Percentiles rank a stretch among this genome's conserved stretches.
Conservation (phyloP, 2,888 invertebrate species). For the Cotesia congregata region DNA sequence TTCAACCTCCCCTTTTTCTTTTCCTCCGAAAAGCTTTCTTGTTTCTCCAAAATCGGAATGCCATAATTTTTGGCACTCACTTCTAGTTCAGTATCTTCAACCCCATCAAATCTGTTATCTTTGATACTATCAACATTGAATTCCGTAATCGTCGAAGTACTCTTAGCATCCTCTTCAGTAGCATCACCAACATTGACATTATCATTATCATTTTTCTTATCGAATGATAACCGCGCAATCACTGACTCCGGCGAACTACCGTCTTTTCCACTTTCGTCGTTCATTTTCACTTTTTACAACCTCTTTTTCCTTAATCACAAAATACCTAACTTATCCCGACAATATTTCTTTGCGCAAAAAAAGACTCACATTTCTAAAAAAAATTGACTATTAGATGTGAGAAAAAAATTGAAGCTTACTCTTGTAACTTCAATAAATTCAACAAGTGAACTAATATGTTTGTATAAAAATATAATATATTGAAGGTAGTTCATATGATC, state of each 20-base stretch:
- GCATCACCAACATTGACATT: slow-evolving; percentile 48
- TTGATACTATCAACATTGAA: neutral
- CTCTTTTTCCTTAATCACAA: neutral
- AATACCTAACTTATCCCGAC: too few relatives aligned
- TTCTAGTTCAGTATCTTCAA: neutral
- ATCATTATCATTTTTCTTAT: slow-evolving; percentile 56
- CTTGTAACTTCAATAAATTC: slow-evolving; percentile 53
- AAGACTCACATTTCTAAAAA: neutral
- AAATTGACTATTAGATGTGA: neutral
- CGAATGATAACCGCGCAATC: slow-evolving; percentile 60
- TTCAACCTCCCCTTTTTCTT: slow-evolving; percentile 58
- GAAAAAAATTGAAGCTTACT: neutral
- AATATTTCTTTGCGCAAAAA: neutral
- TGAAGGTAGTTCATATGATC: slow-evolving; percentile 37
- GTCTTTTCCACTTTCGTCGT: slow-evolving; percentile 57
- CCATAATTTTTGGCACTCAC: neutral
- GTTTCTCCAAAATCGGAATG: neutral
- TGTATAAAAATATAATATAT: slow-evolving; percentile 59
- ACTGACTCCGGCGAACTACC: slow-evolving; percentile 62
- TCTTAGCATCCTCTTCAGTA: slow-evolving; percentile 59
- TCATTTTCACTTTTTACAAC: slow-evolving; percentile 19
- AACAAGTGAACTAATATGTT: slow-evolving; percentile 59
- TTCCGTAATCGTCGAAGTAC: slow-evolving; percentile 53
- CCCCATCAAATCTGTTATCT: neutral
- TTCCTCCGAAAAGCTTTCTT: slow-evolving; percentile 42